These are phyloP conservation scores for Xyrichtys novacula DNA, from an alignment of 2,797 vertebrate species.

Conservation along the genomic window DNA sequence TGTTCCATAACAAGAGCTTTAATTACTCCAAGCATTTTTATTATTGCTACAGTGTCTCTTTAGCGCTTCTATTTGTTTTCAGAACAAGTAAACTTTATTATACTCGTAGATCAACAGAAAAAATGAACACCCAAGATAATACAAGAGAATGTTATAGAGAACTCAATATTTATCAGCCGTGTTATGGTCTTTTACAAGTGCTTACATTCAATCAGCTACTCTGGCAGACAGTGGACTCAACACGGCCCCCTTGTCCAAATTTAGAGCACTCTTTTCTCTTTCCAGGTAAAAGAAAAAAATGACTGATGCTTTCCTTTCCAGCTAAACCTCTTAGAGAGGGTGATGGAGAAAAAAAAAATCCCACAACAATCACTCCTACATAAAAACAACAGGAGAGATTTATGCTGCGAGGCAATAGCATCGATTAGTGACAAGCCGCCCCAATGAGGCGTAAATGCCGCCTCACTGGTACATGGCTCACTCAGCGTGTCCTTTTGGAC, in stretches of 20 bases:
- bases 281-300: conserved; percentile 35
- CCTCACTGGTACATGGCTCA: conserved; percentile 55
- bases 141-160: conserved; percentile 7
- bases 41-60: conserved; percentile 11
- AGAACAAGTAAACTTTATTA: conserved; percentile 38
- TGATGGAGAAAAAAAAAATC: background rate
- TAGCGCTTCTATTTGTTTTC: conserved; percentile 16
- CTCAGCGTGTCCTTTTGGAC: conserved; percentile 63
- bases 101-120: conserved; percentile 34
- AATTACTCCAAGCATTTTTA: conserved; percentile 31
- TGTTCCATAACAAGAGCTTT: conserved; percentile 21
- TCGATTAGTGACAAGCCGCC: conserved; percentile 64
- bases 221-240: conserved; percentile 21
- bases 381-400: conserved; percentile 70
- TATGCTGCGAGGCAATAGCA: conserved; percentile 57
- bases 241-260: conserved; percentile 23
- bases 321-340: conserved; percentile 16
- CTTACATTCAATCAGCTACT: conserved; percentile 24
- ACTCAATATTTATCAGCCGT: conserved; percentile 22
- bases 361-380: conserved; percentile 54
- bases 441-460: conserved; percentile 73
- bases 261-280: conserved; percentile 28
- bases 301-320: conserved; percentile 40
- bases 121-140: conserved; percentile 9
- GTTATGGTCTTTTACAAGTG: conserved; percentile 17